Conservation (phyloP, 1,140 invertebrate species). For the Bombus breviceps region DNA sequence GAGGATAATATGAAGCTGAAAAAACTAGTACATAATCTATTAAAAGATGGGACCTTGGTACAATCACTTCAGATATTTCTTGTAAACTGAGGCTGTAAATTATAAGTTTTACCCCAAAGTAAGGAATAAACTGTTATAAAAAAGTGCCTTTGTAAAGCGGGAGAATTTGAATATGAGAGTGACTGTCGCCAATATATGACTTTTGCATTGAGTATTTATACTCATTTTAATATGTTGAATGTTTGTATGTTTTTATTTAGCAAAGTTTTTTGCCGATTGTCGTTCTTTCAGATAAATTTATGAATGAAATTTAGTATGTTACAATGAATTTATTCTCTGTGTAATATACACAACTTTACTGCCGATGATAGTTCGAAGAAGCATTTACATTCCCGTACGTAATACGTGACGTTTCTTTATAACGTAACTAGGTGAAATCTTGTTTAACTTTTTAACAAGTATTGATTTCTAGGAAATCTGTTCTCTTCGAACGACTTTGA, state of each 20-base stretch:
- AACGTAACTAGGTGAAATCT: slow-evolving; percentile 36
- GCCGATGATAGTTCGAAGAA: slow-evolving; percentile 71
- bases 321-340: slow-evolving; percentile 60
- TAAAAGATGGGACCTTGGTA: slow-evolving; percentile 45
- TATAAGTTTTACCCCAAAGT: slow-evolving; percentile 61
- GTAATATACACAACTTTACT: slow-evolving; percentile 70
- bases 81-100: slow-evolving; percentile 65
- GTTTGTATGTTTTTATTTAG: slow-evolving; percentile 30
- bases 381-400: slow-evolving; percentile 58
- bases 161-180: slow-evolving; percentile 64
- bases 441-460: slow-evolving; percentile 37
- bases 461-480: slow-evolving; percentile 49
- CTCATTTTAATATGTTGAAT: slow-evolving; percentile 36
- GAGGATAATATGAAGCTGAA: slow-evolving; percentile 19
- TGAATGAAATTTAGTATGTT: slow-evolving; percentile 54
- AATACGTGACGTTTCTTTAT: slow-evolving; percentile 39
- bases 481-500: slow-evolving; percentile 72
- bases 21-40: slow-evolving; percentile 38
- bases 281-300: slow-evolving; percentile 59
- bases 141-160: slow-evolving; percentile 77
- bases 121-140: slow-evolving; percentile 64
- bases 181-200: slow-evolving; percentile 44
- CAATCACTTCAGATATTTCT: slow-evolving; percentile 44
- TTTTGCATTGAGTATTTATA: slow-evolving; percentile 27
- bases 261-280: slow-evolving; percentile 53